Evolutionary conservation across 2,797 vertebrate species (phyloP).

Genomic region (Rallus crepitans): DNA sequence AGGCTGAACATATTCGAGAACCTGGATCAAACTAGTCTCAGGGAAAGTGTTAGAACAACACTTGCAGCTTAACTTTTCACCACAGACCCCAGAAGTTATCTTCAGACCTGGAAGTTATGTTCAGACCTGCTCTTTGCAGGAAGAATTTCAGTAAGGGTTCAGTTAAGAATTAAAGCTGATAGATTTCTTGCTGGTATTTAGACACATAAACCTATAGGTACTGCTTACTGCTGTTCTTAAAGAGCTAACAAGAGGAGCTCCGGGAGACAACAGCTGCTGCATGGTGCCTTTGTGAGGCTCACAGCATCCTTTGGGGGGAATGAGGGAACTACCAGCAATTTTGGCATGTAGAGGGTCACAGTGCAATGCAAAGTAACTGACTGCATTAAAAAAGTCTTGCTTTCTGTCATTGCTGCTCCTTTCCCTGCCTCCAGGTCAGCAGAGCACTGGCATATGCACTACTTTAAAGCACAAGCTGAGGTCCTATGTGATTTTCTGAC

Average conservation of each 20-base stretch:
- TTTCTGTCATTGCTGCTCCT: background rate
- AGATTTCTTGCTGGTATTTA: background rate
- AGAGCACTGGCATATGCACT: accelerated
- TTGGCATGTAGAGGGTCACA: background rate
- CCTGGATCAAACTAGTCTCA: background rate
- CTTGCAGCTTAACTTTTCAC: constrained; percentile 8
- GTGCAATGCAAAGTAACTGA: background rate
- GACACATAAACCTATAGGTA: background rate
- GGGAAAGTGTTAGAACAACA: background rate
- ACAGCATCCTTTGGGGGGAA: background rate
- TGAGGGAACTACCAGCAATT: background rate
- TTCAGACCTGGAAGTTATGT: background rate
- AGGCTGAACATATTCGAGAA: constrained; percentile 10
- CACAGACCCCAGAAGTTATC: background rate
- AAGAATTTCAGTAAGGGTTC: background rate
- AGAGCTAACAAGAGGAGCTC: background rate
- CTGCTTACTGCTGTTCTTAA: background rate
- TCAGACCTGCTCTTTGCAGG: background rate
- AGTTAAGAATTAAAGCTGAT: background rate
- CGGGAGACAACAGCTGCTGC: background rate
- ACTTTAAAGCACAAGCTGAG: background rate
- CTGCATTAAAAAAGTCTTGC: background rate
- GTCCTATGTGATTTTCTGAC: accelerated
- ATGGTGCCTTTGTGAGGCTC: background rate
- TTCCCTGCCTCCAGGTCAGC: background rate